phyloP scores from a whole-genome alignment of 2,113 vertebrate species.

The Pollachius pollachius region DNA sequence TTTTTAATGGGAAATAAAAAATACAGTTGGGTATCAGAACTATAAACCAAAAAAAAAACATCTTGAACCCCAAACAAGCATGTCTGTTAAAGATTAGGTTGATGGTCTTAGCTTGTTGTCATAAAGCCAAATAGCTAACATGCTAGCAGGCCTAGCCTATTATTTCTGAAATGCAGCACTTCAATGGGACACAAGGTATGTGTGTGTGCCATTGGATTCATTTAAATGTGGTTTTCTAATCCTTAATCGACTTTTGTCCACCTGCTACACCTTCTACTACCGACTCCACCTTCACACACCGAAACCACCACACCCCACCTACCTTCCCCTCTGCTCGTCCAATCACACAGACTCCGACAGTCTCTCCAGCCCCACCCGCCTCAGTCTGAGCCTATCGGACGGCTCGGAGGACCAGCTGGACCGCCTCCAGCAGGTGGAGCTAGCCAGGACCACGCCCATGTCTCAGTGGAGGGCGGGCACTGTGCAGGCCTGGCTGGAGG shows the following conservation, averaged over 20 bases:
- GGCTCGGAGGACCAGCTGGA: slow-evolving; percentile 81
- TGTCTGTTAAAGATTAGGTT: slow-evolving; percentile 24
- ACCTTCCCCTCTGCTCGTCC: slow-evolving; percentile 30
- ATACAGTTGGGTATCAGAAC: slow-evolving; percentile 21
- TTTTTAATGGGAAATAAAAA: too few species aligned
- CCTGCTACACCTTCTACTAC: slow-evolving; percentile 25
- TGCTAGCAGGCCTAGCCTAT: neutral
- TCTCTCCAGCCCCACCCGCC: slow-evolving; percentile 76
- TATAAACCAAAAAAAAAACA: slow-evolving; percentile 43
- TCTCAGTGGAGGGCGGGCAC: slow-evolving; percentile 84
- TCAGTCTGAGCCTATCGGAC: slow-evolving; percentile 79
- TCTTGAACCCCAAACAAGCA: slow-evolving; percentile 17
- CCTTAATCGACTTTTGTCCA: neutral
- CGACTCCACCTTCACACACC: slow-evolving; percentile 51
- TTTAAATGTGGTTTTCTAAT: neutral
- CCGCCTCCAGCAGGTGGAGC: slow-evolving; percentile 84
- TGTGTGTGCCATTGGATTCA: slow-evolving; percentile 2
- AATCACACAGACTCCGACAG: slow-evolving; percentile 79
- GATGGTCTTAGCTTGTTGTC: slow-evolving; percentile 36
- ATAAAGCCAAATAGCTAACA: slow-evolving; percentile 8
- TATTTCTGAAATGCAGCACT: too few species aligned
- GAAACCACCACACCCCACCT: slow-evolving; percentile 38
- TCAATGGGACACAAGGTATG: neutral
- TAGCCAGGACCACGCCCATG: slow-evolving; percentile 80
- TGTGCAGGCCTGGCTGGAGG: slow-evolving; percentile 87